A percentile compares a stretch with the other conserved stretches of the same genome.
Conservation (phyloP, 1,140 invertebrate species). For the Zaprionus ghesquierei region DNA sequence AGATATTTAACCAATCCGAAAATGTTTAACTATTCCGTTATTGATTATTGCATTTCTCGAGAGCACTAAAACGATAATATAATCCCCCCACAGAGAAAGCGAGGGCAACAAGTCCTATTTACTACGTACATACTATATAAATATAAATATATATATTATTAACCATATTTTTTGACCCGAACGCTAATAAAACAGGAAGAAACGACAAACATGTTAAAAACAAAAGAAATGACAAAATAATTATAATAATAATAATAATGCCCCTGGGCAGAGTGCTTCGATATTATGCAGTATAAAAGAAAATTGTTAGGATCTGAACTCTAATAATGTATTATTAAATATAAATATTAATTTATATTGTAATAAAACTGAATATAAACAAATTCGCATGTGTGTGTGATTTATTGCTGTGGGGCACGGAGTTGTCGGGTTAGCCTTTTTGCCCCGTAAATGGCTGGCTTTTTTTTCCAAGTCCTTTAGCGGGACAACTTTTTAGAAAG, state of each 20-base stretch:
- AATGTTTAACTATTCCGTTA: conserved; percentile 50
- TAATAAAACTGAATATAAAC: conserved; percentile 73
- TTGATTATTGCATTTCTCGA: conserved; percentile 44
- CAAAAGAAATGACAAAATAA: conserved; percentile 18
- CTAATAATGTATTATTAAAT: conserved; percentile 78
- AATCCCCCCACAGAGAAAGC: conserved; percentile 21
- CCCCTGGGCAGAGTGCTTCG: conserved; percentile 62
- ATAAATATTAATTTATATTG: conserved; percentile 79
- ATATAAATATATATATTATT: conserved; percentile 3
- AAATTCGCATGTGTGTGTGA: background rate
- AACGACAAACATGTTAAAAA: conserved; percentile 50
- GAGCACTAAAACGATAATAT: conserved; percentile 45
- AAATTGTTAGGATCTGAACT: conserved; percentile 69
- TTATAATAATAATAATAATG: conserved; percentile 39
- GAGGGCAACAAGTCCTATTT: conserved; percentile 38
- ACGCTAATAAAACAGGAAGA: conserved; percentile 53
- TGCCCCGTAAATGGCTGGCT: too few relatives aligned
- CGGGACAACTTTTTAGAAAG: too few relatives aligned
- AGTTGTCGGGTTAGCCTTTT: too few relatives aligned
- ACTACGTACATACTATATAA: conserved; percentile 23
- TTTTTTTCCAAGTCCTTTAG: too few relatives aligned
- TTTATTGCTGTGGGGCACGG: background rate
- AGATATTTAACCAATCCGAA: conserved; percentile 45
- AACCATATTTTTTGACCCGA: conserved; percentile 54
- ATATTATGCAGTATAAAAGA: conserved; percentile 70